A percentile compares a stretch with the other conserved stretches of the same genome.
phyloP scores from a whole-genome alignment of 2,797 vertebrate genomes.

The Falco naumanni region DNA sequence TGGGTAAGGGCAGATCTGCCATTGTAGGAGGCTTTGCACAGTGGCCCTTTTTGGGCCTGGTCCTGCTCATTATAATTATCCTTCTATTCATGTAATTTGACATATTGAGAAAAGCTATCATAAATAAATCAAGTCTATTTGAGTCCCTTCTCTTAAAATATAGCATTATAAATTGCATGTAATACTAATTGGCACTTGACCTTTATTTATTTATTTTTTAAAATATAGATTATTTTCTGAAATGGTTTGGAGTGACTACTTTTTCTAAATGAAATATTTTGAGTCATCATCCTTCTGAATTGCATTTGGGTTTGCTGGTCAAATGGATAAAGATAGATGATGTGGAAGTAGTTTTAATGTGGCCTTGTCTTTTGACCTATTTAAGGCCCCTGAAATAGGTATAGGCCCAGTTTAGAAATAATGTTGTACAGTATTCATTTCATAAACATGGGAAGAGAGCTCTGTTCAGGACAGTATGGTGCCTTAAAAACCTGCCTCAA shows the following conservation, averaged over 20 bases:
- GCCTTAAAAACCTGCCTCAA: not conserved
- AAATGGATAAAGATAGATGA: conserved; percentile 7
- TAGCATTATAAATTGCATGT: not conserved
- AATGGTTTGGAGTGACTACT: conserved; percentile 5
- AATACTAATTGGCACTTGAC: conserved; percentile 1
- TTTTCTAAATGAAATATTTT: conserved; percentile 26
- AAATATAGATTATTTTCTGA: not conserved
- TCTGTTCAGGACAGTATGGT: not conserved
- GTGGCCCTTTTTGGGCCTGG: not conserved
- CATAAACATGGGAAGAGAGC: not conserved
- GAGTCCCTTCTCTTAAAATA: conserved; percentile 24
- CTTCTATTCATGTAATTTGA: not conserved
- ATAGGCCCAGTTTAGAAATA: not conserved
- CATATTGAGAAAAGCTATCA: not conserved
- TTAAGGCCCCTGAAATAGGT: not conserved
- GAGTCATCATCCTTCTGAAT: not conserved
- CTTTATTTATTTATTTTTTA: conserved; percentile 13
- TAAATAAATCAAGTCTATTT: conserved; percentile 3
- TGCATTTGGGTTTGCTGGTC: not conserved
- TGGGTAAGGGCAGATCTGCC: not conserved
- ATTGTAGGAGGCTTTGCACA: not conserved
- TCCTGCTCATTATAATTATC: not conserved
- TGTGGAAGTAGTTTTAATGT: not conserved
- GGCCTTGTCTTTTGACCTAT: not conserved
- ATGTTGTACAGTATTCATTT: not conserved